phyloP scores from a whole-genome alignment of 92 coral and sea anemone species.

The Anthopleura xanthogrammica region DNA sequence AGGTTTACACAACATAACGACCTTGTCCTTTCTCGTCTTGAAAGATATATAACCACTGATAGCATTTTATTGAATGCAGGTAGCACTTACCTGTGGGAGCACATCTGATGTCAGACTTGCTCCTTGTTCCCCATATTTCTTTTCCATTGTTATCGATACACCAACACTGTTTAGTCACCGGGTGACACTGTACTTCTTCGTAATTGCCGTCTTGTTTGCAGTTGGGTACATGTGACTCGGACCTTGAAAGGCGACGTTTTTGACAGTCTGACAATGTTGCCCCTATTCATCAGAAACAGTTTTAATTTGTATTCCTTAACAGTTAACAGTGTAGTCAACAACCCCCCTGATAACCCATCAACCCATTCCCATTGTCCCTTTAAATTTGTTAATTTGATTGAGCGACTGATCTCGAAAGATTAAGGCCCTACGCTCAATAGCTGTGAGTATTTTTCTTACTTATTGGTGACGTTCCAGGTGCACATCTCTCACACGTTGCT shows the following conservation, averaged over 20 bases:
- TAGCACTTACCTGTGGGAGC: constrained; percentile 19
- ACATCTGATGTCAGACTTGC: constrained; percentile 35
- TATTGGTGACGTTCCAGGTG: constrained; percentile 24
- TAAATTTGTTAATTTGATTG: too few relatives aligned
- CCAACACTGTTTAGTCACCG: constrained; percentile 84
- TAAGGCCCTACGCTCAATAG: background rate
- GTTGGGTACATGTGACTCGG: constrained; percentile 61
- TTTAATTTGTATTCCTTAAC: background rate
- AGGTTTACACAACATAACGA: too few relatives aligned
- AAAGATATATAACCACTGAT: background rate
- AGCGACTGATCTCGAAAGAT: too few relatives aligned
- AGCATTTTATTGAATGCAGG: background rate
- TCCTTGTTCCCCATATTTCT: constrained; percentile 65
- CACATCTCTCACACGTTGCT: constrained; percentile 35
- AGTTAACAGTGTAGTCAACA: too few relatives aligned
- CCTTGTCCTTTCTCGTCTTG: too few relatives aligned
- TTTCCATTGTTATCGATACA: constrained; percentile 78
- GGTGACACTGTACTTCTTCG: constrained; percentile 81
- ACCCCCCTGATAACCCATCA: too few relatives aligned
- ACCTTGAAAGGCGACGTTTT: constrained; percentile 21
- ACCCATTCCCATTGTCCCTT: too few relatives aligned
- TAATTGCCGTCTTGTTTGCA: constrained; percentile 81
- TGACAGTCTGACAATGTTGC: constrained; percentile 34
- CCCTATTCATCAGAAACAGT: background rate
- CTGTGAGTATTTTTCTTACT: constrained; percentile 10